Evolutionary conservation across 2,888 invertebrate species (phyloP).

Genomic region (Gisinianus flammeolus): DNA sequence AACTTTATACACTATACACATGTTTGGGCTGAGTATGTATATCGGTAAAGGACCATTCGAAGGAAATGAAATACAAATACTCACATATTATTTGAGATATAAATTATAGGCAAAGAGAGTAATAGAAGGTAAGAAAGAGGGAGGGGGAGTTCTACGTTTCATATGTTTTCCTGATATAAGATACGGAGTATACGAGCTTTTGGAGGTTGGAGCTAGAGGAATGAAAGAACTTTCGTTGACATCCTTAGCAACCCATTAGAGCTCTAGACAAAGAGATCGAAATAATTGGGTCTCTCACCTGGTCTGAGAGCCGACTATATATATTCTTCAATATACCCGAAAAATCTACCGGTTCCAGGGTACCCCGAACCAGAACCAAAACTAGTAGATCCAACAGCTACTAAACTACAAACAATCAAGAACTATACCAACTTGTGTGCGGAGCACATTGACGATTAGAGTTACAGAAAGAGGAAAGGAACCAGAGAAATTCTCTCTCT

Average conservation of each 20-base stretch:
- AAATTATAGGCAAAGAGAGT: too few species aligned
- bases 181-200: not conserved
- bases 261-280: constrained; percentile 27
- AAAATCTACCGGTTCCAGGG: not conserved
- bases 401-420: not conserved
- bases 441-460: not conserved
- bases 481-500: not conserved
- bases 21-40: too few species aligned
- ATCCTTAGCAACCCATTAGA: constrained; percentile 38
- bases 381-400: too few species aligned
- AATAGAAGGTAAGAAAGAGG: too few species aligned
- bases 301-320: not conserved
- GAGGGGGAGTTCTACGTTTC: too few species aligned
- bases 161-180: not conserved
- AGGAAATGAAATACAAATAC: too few species aligned
- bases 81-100: too few species aligned
- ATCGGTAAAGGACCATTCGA: too few species aligned
- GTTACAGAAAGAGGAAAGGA: not conserved
- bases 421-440: not conserved
- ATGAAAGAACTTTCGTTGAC: constrained; percentile 14
- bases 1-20: too few species aligned
- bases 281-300: constrained; percentile 36
- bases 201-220: not conserved
- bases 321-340: too few species aligned
- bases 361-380: not conserved